Evolutionary conservation across 2,113 vertebrate species (phyloP).

Genomic region (Seriola dumerili): DNA sequence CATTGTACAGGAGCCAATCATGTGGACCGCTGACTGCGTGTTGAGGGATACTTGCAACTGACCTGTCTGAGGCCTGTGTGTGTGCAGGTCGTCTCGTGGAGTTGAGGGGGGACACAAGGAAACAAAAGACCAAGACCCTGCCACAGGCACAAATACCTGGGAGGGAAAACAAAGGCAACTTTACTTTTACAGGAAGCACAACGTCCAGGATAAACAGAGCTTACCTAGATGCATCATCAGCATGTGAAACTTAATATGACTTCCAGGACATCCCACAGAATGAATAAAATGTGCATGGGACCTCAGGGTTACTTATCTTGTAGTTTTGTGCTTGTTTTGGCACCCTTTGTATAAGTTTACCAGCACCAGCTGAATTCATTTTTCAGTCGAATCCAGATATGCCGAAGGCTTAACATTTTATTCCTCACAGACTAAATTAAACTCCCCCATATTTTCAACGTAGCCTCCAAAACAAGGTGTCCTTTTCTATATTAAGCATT

Average conservation of each 20-base stretch:
- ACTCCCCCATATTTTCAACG: conserved; percentile 18
- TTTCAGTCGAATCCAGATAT: neutral
- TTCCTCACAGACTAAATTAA: conserved; percentile 23
- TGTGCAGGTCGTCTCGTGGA: conserved; percentile 31
- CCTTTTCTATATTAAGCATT: conserved; percentile 46
- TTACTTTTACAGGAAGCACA: conserved; percentile 64
- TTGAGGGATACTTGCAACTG: conserved; percentile 43
- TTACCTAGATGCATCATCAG: conserved; percentile 51
- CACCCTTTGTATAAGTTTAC: conserved; percentile 2
- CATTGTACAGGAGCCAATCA: conserved; percentile 25
- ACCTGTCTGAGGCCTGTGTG: conserved; percentile 59
- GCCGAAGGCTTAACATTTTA: neutral
- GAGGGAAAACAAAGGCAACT: conserved; percentile 61
- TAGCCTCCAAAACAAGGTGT: conserved; percentile 21
- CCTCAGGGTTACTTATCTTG: conserved; percentile 13
- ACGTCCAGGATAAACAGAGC: conserved; percentile 64
- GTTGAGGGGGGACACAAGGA: conserved; percentile 39
- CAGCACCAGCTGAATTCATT: conserved; percentile 7
- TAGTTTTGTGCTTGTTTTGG: conserved; percentile 41
- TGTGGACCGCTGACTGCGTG: conserved; percentile 29
- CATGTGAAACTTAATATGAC: conserved; percentile 60
- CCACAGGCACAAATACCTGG: conserved; percentile 71
- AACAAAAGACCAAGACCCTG: conserved; percentile 69
- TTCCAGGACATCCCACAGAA: conserved; percentile 27
- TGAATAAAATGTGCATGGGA: conserved; percentile 35